Evolutionary conservation across 2,113 vertebrate genomes (phyloP), one percentile per base, ranked within the genome.

Genomic region (Anser brachyrhynchus): DNA sequence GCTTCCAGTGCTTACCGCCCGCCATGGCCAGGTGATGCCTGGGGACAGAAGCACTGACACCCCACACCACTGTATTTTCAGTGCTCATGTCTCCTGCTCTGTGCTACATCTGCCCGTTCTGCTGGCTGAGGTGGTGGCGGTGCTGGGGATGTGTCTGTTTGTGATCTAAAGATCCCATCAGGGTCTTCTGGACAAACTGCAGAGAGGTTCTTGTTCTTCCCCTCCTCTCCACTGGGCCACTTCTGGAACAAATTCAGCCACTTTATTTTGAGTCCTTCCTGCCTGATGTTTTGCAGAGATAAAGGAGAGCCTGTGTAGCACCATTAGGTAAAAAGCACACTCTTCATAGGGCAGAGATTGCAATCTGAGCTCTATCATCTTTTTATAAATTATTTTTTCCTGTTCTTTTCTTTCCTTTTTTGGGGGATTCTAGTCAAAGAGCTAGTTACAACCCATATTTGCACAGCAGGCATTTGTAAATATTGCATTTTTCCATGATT

Each of bases 71-170:
- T 26, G 1, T 17, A 65, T n/a, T 74, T 93, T 67, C 78, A 26
- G 2, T 17, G 23, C 46, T 62, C 54, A 25, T 6, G 8, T 54
- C 33, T 67, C 46, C 13, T 16, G 29, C 8, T 57, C 33, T 0
- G 0, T 4, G 0, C 5, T 3, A 4, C 3, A 10, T 51, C 37
- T 69, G 33, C 17, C 26, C 2, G 0, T 37, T 10, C 26, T 41
- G 11, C 43, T 87, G 87, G 25, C 13, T 82, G 18, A 58, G 22
- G 6, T 43, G 62, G 84, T 64, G 22, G 43, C 8, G 1, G 5
- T 43, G 49, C 18, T 65, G 28, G 3, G 21, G 13, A 35, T 14
- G 2, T 25, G 10, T 46, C 33, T 79, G 22, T 70, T 37, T 70
- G 43, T 23, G 37, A 70, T 29, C 41, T 33, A 16, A 18, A 57